These are phyloP conservation scores for Gallinago media DNA, from an alignment of 2,113 vertebrate genomes.

Conservation along the genomic window DNA sequence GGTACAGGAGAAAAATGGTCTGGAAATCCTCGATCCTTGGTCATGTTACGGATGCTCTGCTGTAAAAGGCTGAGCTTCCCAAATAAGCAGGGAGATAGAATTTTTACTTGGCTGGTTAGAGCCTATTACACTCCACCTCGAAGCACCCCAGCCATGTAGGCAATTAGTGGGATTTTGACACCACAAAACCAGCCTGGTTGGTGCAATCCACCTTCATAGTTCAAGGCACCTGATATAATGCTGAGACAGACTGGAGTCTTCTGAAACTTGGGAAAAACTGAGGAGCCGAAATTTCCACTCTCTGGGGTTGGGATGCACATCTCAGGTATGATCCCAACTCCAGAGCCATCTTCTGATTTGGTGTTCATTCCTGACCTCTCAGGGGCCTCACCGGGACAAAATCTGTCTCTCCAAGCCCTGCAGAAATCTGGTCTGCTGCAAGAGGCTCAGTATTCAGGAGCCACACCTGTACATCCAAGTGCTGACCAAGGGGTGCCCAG, in stretches of 20 bases:
- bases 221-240: background rate
- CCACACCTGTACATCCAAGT: background rate
- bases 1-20: background rate
- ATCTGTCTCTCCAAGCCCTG: background rate
- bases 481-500: too few species aligned
- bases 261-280: background rate
- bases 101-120: background rate
- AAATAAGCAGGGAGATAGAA: background rate
- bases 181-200: background rate
- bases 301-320: background rate
- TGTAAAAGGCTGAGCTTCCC: background rate
- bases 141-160: background rate
- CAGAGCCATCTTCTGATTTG: background rate
- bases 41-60: background rate
- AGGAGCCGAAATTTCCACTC: background rate
- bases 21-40: background rate
- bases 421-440: background rate
- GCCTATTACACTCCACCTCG: accelerated
- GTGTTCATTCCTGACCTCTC: background rate
- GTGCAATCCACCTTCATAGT: background rate
- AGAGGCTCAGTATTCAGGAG: background rate
- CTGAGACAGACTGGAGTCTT: background rate
- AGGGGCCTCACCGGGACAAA: background rate
- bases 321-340: background rate
- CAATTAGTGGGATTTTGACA: background rate